These are phyloP conservation scores for Phortica magna DNA, from an alignment of 2,888 invertebrate species.

Conservation along the genomic window DNA sequence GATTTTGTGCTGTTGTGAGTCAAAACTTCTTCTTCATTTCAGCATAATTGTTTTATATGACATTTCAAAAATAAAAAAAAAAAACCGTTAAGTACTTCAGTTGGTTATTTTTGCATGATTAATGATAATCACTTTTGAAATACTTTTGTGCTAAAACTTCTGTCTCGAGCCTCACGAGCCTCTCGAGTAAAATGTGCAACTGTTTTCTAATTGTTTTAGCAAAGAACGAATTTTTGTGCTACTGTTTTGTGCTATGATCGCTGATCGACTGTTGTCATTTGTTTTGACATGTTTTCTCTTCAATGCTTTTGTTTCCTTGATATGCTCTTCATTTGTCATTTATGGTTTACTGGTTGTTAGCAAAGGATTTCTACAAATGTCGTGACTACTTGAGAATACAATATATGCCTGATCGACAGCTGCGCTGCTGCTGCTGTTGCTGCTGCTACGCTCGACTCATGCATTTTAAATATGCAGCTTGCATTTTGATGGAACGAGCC, in stretches of 20 bases:
- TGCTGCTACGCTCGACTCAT: constrained; percentile 22
- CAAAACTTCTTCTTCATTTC: background rate
- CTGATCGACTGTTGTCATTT: constrained; percentile 40
- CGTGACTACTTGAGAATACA: background rate
- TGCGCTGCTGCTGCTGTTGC: constrained; percentile 39
- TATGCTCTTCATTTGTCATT: constrained; percentile 64
- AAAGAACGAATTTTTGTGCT: background rate
- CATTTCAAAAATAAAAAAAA: background rate
- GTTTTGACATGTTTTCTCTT: constrained; percentile 52
- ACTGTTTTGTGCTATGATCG: background rate
- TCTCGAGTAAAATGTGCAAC: constrained; percentile 57
- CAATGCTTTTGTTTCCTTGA: constrained; percentile 18
- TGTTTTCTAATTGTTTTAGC: constrained; percentile 67
- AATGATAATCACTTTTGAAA: constrained; percentile 53
- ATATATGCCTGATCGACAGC: constrained; percentile 25
- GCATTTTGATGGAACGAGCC: constrained; percentile 64
- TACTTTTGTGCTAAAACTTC: background rate
- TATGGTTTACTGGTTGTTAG: background rate
- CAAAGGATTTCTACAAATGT: background rate
- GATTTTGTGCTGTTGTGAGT: background rate
- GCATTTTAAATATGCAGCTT: constrained; percentile 65
- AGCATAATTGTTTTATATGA: background rate
- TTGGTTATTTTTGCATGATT: constrained; percentile 56
- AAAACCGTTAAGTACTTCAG: constrained; percentile 23
- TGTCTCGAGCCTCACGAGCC: background rate